phyloP scores from a whole-genome alignment of 2,113 vertebrate genomes.

The Oryctolagus cuniculus region mOryCun1.1 NC_091436.1:43224001-43224500 shows the following conservation, averaged over 20 bases:
- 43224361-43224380: background rate
- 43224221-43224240: background rate
- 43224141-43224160: background rate
- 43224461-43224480: background rate
- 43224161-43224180: background rate
- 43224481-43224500: background rate
- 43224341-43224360: background rate
- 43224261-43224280: background rate
- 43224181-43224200: background rate
- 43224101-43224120: background rate
- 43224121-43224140: background rate
- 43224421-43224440: background rate
- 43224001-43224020: background rate
- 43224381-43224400: background rate
- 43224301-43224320: background rate
- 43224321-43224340: background rate
- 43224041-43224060: background rate
- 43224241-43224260: background rate
- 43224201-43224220: background rate
- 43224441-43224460: background rate
- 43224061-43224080: no score
- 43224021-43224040: background rate
- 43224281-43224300: background rate
- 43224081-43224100: background rate
- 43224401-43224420: background rate